These are phyloP conservation scores for Pluvianellus socialis DNA, from an alignment of 2,113 vertebrate species.

Conservation along the genomic window DNA sequence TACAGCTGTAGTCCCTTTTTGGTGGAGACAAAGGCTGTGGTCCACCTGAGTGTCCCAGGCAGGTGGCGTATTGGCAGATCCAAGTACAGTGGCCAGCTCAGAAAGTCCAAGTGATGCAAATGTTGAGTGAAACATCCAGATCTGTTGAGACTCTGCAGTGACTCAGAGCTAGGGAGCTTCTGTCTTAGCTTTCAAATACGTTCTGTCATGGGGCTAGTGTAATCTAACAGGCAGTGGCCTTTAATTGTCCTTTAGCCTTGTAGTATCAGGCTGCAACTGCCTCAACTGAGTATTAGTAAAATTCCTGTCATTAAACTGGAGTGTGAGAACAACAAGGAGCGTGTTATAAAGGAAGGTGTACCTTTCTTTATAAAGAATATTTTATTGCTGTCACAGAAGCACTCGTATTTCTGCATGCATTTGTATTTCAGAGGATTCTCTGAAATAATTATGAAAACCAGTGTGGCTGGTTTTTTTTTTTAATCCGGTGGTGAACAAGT, in stretches of 20 bases:
- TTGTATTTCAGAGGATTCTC: neutral
- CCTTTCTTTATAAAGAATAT: neutral
- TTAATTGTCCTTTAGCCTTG: neutral
- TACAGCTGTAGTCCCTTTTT: too few relatives aligned
- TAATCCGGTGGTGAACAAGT: neutral
- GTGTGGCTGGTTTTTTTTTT: neutral
- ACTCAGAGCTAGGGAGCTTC: neutral
- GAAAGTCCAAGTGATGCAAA: neutral
- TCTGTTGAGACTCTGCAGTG: neutral
- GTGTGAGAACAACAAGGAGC: neutral
- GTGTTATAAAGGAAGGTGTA: neutral
- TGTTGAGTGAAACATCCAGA: neutral
- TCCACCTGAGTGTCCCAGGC: neutral
- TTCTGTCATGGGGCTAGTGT: neutral
- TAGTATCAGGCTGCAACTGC: neutral
- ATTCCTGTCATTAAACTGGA: neutral
- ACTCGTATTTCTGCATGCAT: neutral
- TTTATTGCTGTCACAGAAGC: neutral
- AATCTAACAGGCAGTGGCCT: neutral
- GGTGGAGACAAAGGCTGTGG: neutral
- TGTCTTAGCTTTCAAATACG: neutral
- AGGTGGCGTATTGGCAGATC: neutral
- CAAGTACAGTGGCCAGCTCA: neutral
- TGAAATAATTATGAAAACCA: neutral
- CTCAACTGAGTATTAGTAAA: neutral